Evolutionary conservation across 1,140 invertebrate genomes (phyloP).

Genomic region (Cylas formicarius): DNA sequence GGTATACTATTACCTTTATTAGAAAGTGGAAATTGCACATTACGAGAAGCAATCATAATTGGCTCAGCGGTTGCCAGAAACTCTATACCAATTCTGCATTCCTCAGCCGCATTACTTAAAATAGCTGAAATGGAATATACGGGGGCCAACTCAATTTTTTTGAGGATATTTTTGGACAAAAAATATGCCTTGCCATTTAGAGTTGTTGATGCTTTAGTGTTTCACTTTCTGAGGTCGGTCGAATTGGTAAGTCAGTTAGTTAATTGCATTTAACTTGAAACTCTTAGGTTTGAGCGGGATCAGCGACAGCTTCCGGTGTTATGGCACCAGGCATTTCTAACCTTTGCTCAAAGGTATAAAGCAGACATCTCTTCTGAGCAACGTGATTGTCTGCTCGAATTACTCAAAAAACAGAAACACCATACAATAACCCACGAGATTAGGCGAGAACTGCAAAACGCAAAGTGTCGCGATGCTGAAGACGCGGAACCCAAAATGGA

Average conservation of each 20-base stretch:
- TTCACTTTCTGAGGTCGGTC: conserved; percentile 84
- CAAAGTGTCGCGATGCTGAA: conserved; percentile 74
- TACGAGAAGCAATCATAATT: conserved; percentile 92
- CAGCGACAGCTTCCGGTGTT: conserved; percentile 81
- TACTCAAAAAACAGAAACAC: conserved; percentile 73
- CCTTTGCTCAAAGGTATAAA: conserved; percentile 94
- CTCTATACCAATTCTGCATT: conserved; percentile 95
- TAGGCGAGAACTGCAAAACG: conserved; percentile 72
- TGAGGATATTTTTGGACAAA: conserved; percentile 93
- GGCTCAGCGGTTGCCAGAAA: conserved; percentile 85
- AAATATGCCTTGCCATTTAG: conserved; percentile 96
- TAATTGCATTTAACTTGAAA: background rate
- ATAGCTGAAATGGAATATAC: conserved; percentile 97
- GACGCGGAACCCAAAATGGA: conserved; percentile 34
- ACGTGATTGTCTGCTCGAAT: conserved; percentile 72
- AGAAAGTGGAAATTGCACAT: conserved; percentile 80
- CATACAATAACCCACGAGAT: conserved; percentile 78
- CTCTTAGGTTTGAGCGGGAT: conserved; percentile 76
- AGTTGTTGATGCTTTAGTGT: conserved; percentile 92
- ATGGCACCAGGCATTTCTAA: conserved; percentile 93
- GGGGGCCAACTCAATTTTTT: conserved; percentile 94
- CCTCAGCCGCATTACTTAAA: conserved; percentile 88
- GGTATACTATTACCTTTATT: conserved; percentile 44
- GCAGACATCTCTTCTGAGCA: conserved; percentile 90
- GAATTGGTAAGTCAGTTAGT: too few relatives aligned